phyloP scores from a whole-genome alignment of 2,888 invertebrate species.

The Leptogaster cylindrica region DNA sequence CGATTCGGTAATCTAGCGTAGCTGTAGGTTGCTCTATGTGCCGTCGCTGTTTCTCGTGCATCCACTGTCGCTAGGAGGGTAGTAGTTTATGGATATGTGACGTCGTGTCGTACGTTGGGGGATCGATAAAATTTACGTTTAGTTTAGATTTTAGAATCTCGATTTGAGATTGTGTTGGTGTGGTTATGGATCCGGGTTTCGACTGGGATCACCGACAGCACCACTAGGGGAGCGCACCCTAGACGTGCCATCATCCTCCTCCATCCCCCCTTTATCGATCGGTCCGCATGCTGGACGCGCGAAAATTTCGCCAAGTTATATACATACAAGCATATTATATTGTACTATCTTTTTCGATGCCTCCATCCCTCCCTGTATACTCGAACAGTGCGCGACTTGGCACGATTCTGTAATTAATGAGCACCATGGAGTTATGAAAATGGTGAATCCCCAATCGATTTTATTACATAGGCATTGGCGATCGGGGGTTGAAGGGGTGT shows the following conservation, averaged over 20 bases:
- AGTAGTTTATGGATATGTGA: slow-evolving; percentile 37
- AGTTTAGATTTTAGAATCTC: slow-evolving; percentile 1
- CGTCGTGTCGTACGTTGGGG: slow-evolving; percentile 26
- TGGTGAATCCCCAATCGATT: slow-evolving; percentile 20
- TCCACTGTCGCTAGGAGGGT: slow-evolving; percentile 34
- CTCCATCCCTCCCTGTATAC: not conserved
- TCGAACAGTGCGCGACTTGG: not conserved
- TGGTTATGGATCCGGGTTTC: slow-evolving; percentile 9
- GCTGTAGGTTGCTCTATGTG: slow-evolving; percentile 11
- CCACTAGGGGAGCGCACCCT: too few relatives aligned
- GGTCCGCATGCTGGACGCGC: slow-evolving; percentile 6
- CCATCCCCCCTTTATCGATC: not conserved
- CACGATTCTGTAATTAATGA: slow-evolving; percentile 37
- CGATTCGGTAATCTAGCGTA: slow-evolving; percentile 24
- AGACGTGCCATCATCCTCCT: not conserved
- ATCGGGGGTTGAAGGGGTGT: too few relatives aligned
- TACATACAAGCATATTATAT: too few relatives aligned
- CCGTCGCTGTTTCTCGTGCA: slow-evolving; percentile 29
- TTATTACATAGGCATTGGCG: not conserved
- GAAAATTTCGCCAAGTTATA: slow-evolving; percentile 19
- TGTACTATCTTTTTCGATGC: too few relatives aligned
- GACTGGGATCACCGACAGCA: too few relatives aligned
- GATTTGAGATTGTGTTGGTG: not conserved
- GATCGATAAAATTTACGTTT: slow-evolving; percentile 37
- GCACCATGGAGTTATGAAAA: slow-evolving; percentile 22